These are phyloP conservation scores for Gobiocypris rarus DNA, from an alignment of 2,113 vertebrate species.

Conservation along the genomic window DNA sequence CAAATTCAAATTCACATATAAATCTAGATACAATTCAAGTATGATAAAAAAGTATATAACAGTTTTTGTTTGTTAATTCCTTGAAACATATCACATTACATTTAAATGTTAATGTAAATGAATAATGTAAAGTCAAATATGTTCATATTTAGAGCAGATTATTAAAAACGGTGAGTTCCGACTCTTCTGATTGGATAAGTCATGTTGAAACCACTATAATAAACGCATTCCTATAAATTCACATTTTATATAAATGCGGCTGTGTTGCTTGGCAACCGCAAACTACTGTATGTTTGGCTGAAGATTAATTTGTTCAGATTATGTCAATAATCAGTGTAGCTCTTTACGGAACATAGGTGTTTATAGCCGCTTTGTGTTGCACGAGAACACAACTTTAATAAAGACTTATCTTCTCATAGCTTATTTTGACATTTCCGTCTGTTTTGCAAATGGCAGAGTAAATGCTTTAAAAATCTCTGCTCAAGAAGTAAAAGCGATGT, in stretches of 20 bases:
- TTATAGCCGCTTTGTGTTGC: not conserved
- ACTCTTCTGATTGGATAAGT: not conserved
- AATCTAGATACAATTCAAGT: not conserved
- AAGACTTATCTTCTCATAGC: not conserved
- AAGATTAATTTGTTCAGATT: not conserved
- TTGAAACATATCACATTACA: not conserved
- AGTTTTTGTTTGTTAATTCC: not conserved
- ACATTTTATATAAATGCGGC: not conserved
- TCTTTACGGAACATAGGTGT: not conserved
- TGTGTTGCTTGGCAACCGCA: not conserved
- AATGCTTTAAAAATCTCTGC: not conserved
- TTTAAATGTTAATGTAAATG: not conserved
- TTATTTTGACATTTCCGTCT: not conserved
- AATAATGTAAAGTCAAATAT: not conserved
- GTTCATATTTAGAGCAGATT: not conserved
- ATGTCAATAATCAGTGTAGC: not conserved
- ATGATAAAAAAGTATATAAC: not conserved
- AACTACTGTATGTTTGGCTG: not conserved
- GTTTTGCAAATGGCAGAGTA: conserved; percentile 5
- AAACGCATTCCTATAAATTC: not conserved
- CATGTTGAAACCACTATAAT: not conserved
- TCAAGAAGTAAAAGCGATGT: not conserved
- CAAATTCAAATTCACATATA: not conserved
- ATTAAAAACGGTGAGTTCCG: not conserved
- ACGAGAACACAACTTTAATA: not conserved